Evolutionary conservation across 2,113 vertebrate species (phyloP).

Genomic region (Cervus canadensis): DNA sequence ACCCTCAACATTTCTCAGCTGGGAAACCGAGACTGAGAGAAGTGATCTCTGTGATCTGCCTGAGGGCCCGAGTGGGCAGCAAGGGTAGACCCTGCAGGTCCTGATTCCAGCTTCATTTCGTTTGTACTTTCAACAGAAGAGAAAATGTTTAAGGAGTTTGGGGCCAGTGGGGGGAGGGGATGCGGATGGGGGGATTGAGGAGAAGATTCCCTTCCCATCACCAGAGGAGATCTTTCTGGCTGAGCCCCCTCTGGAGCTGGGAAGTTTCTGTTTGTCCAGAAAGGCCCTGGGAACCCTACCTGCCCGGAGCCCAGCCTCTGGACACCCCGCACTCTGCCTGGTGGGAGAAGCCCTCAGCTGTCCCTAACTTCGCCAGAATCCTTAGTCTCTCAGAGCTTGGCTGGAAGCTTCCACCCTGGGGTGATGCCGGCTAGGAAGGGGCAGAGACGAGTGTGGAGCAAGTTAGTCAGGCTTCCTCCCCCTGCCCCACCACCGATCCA

Average conservation of each 20-base stretch:
- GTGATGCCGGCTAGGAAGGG: neutral
- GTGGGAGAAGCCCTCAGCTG: neutral
- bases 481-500: neutral
- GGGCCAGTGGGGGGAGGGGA: neutral
- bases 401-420: neutral
- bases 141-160: neutral
- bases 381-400: neutral
- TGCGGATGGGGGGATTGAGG: fast-evolving
- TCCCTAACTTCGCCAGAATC: constrained; percentile 2
- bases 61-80: neutral
- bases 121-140: neutral
- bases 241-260: neutral
- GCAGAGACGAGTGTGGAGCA: neutral
- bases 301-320: neutral
- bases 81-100: neutral
- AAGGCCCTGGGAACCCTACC: neutral
- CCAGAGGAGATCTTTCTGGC: neutral
- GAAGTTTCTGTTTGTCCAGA: constrained; percentile 42
- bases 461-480: constrained; percentile 18
- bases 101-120: neutral
- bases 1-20: neutral
- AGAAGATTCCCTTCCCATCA: neutral
- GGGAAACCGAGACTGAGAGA: constrained; percentile 43
- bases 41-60: neutral
- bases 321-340: neutral